Percentiles rank a stretch among this genome's conserved stretches.
Conservation (phyloP, 2,888 invertebrate genomes). For the Pegoplata infirma region DNA sequence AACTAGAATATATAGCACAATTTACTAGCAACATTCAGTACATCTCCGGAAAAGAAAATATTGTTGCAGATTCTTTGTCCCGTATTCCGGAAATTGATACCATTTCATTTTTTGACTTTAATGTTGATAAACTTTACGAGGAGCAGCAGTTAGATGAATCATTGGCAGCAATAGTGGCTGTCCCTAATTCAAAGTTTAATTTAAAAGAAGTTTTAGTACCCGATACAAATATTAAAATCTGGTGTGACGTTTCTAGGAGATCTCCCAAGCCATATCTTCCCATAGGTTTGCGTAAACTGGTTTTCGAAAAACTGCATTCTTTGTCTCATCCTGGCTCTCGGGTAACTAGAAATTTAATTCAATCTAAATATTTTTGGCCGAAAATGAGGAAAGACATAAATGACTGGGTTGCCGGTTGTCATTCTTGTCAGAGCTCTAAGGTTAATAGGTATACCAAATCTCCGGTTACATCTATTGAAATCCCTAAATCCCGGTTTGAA, state of each 20-base stretch:
- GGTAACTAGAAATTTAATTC: no score
- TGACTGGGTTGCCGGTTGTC: not conserved
- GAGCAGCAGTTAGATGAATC: not conserved
- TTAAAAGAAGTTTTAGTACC: no score
- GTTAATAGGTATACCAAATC: not conserved
- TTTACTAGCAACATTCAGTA: not conserved
- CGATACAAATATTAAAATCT: no score
- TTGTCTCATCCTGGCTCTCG: no score
- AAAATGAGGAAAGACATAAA: no score
- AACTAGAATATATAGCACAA: not conserved
- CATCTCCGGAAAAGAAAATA: not conserved
- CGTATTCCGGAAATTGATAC: not conserved
- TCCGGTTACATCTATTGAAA: not conserved
- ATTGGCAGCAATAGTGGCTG: no score
- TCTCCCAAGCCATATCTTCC: no score
- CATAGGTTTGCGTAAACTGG: no score
- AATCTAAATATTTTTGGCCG: no score
- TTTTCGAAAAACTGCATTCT: no score
- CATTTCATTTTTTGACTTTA: not conserved
- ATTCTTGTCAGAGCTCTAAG: not conserved
- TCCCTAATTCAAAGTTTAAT: no score
- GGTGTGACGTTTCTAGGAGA: no score
- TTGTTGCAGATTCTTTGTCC: not conserved
- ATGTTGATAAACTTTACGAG: not conserved
- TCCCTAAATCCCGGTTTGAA: not conserved